Percentiles rank a stretch among this genome's conserved stretches.
These are phyloP conservation scores for Torymus texanus DNA, from an alignment of 2,888 invertebrate species.

Conservation along the genomic window DNA sequence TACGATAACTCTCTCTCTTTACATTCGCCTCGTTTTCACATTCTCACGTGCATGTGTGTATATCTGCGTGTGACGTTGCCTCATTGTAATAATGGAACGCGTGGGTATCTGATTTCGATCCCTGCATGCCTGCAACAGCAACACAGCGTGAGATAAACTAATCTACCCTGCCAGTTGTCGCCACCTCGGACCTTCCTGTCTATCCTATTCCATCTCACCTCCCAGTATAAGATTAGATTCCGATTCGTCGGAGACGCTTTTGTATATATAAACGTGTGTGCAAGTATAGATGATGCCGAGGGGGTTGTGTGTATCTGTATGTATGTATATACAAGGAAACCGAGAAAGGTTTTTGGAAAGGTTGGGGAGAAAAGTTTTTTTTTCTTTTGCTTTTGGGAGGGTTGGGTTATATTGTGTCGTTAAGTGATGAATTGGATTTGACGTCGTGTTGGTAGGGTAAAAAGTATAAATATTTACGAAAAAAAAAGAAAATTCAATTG, in stretches of 20 bases:
- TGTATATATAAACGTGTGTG: background rate
- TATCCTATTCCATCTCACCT: too few relatives aligned
- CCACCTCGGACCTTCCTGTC: background rate
- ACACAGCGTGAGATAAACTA: conserved; percentile 64
- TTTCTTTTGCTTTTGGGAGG: too few relatives aligned
- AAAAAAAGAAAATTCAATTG: too few relatives aligned
- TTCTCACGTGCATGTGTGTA: background rate
- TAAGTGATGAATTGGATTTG: too few relatives aligned
- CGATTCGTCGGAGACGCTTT: conserved; percentile 13
- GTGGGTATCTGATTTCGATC: conserved; percentile 55
- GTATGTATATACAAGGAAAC: too few relatives aligned
- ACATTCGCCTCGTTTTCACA: background rate
- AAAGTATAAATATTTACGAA: too few relatives aligned
- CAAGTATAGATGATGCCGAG: background rate
- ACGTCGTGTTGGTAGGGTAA: too few relatives aligned
- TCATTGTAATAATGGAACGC: conserved; percentile 54
- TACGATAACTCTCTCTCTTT: conserved; percentile 11
- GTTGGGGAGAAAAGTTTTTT: too few relatives aligned
- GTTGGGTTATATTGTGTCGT: too few relatives aligned
- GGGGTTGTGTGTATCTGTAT: too few relatives aligned
- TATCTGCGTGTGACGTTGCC: background rate
- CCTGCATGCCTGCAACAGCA: conserved; percentile 47
- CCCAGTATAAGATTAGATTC: conserved; percentile 30
- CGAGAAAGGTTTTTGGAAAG: too few relatives aligned
- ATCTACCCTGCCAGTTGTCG: conserved; percentile 55